Evolutionary conservation across 2,113 vertebrate genomes (phyloP).

Genomic region (Plestiodon gilberti): DNA sequence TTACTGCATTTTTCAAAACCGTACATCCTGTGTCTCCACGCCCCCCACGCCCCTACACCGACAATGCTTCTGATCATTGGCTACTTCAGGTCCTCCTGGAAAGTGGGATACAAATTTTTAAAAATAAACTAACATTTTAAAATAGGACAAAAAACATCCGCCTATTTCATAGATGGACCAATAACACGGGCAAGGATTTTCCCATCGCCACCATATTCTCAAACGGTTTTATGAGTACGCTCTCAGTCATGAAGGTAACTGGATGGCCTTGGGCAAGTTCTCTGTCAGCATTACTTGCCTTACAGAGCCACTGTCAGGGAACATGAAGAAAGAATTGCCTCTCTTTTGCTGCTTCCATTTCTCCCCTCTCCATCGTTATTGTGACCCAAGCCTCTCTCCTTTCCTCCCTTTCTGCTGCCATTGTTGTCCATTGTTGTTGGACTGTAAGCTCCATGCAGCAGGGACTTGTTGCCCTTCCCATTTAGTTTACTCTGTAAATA

Average conservation of each 20-base stretch:
- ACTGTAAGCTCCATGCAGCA: background rate
- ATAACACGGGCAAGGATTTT: background rate
- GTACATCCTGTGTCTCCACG: too few species aligned
- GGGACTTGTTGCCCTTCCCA: background rate
- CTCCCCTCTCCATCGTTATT: background rate
- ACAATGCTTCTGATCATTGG: too few species aligned
- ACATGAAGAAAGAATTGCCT: background rate
- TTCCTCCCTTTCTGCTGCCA: background rate
- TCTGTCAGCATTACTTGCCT: background rate
- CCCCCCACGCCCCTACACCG: too few species aligned
- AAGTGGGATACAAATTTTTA: too few species aligned
- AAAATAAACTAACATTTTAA: too few species aligned
- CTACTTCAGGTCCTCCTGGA: too few species aligned
- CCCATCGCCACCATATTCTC: background rate
- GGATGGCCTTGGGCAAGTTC: background rate
- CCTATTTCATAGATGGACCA: too few species aligned
- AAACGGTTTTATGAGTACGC: background rate
- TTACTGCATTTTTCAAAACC: too few species aligned
- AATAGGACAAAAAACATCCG: too few species aligned
- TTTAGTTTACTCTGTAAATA: background rate
- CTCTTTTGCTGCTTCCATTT: background rate
- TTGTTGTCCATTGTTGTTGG: background rate
- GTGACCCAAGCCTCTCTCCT: background rate
- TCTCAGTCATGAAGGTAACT: background rate
- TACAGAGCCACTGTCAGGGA: background rate